Percentiles rank a stretch among this genome's conserved stretches.
phyloP scores from a whole-genome alignment of 2,888 invertebrate species.

The Agrilus biguttatus region DNA sequence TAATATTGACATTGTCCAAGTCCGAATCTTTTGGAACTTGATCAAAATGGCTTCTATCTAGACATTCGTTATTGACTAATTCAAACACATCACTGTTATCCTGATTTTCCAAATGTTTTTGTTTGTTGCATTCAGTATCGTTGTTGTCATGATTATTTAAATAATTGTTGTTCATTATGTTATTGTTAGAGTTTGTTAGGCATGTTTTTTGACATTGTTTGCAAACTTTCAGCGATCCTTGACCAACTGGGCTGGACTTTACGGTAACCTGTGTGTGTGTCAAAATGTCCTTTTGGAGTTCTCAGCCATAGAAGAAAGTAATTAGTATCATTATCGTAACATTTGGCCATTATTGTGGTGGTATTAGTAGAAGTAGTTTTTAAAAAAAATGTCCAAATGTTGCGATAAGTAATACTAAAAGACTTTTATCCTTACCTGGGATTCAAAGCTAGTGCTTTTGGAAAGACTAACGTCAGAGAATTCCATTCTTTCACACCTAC shows the following conservation, averaged over 20 bases:
- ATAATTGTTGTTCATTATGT: constrained; percentile 17
- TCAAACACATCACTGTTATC: neutral
- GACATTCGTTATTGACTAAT: constrained; percentile 17
- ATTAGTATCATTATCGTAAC: no score
- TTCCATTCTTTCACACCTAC: constrained; percentile 31
- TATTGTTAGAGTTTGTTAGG: constrained; percentile 42
- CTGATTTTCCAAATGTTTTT: constrained; percentile 3
- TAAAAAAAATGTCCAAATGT: no score
- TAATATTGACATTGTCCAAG: constrained; percentile 48
- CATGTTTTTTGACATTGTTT: constrained; percentile 68
- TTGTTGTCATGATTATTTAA: constrained; percentile 17
- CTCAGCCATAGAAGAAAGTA: neutral
- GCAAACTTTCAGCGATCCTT: constrained; percentile 59
- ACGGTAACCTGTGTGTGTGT: constrained; percentile 50
- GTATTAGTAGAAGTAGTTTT: no score
- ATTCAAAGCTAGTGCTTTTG: constrained; percentile 62
- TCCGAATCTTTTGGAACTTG: constrained; percentile 53
- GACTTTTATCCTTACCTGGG: constrained; percentile 43
- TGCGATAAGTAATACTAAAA: neutral
- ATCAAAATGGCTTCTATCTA: constrained; percentile 32
- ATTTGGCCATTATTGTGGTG: neutral
- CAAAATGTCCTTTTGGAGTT: constrained; percentile 1
- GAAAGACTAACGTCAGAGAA: constrained; percentile 50
- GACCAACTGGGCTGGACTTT: constrained; percentile 57
- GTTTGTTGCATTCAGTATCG: constrained; percentile 12